Evolutionary conservation across 2,113 vertebrate genomes (phyloP).

Genomic region (Rhea americana): DNA sequence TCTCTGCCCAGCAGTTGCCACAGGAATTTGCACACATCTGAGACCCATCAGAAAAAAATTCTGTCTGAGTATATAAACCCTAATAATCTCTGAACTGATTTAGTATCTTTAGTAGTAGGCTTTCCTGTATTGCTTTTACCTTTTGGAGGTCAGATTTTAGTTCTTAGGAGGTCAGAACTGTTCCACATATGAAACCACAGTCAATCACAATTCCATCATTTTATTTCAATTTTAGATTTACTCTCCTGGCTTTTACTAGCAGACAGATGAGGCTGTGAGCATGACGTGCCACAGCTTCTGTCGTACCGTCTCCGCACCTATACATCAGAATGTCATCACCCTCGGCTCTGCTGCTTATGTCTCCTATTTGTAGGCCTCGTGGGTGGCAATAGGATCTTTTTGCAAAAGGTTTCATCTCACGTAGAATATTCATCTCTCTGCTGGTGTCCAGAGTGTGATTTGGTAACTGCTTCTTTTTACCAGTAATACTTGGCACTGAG

Average conservation of each 20-base stretch:
- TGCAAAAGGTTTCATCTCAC: background rate
- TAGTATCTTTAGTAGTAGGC: constrained; percentile 48
- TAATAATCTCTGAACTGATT: constrained; percentile 54
- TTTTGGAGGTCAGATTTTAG: constrained; percentile 41
- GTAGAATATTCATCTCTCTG: background rate
- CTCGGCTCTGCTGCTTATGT: background rate
- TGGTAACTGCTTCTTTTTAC: background rate
- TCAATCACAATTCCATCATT: background rate
- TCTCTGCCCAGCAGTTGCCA: constrained; percentile 1
- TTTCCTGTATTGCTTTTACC: constrained; percentile 56
- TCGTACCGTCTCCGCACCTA: background rate
- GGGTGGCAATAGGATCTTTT: background rate
- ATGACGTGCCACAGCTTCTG: background rate
- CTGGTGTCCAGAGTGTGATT: background rate
- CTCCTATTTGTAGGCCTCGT: background rate
- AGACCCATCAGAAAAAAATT: constrained; percentile 31
- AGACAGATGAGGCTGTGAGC: background rate
- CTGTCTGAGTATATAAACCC: constrained; percentile 32
- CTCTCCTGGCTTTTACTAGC: constrained; percentile 1
- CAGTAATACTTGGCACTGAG: background rate
- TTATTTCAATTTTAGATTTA: constrained; percentile 45
- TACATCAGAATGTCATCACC: constrained; percentile 3
- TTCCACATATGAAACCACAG: background rate
- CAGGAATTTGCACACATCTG: constrained; percentile 31
- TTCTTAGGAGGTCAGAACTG: constrained; percentile 37